phyloP scores from a whole-genome alignment of 2,113 vertebrate genomes.

The Amblyornis subalaris region DNA sequence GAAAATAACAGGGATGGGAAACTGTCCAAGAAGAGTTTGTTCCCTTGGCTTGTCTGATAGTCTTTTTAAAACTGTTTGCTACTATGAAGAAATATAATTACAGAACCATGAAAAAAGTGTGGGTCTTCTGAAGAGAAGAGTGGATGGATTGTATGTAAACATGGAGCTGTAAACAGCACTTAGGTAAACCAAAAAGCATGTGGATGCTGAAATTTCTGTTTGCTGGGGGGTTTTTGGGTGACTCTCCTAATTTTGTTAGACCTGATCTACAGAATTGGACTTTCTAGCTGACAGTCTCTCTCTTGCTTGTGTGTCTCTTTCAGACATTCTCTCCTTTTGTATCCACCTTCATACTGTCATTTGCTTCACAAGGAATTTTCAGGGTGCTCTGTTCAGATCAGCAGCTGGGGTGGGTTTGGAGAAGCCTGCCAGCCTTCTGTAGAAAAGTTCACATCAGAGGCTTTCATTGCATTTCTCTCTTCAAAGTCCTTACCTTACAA shows the following conservation, averaged over 20 bases:
- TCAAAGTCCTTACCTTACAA: slow-evolving; percentile 27
- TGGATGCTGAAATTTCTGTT: background rate
- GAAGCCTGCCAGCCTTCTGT: slow-evolving; percentile 15
- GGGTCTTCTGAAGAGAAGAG: background rate
- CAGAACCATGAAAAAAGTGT: background rate
- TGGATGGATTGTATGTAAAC: background rate
- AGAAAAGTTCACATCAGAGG: slow-evolving; percentile 33
- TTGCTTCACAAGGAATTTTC: background rate
- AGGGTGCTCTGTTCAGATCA: background rate
- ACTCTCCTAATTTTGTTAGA: background rate
- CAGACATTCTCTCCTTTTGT: background rate
- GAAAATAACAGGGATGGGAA: slow-evolving; percentile 50
- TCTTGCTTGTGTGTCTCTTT: background rate
- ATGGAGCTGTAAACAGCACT: background rate
- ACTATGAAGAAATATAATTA: slow-evolving; percentile 12
- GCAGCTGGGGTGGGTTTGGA: background rate
- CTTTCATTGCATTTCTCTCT: background rate
- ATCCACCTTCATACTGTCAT: background rate
- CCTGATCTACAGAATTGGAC: background rate
- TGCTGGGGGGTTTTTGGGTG: background rate
- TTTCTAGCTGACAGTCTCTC: background rate
- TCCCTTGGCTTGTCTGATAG: background rate
- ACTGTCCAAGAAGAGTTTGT: slow-evolving; percentile 23
- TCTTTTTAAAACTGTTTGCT: background rate
- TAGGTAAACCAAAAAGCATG: background rate